Evolutionary conservation across 2,888 invertebrate genomes (phyloP).

Genomic region (Tuberolachnus salignus): DNA sequence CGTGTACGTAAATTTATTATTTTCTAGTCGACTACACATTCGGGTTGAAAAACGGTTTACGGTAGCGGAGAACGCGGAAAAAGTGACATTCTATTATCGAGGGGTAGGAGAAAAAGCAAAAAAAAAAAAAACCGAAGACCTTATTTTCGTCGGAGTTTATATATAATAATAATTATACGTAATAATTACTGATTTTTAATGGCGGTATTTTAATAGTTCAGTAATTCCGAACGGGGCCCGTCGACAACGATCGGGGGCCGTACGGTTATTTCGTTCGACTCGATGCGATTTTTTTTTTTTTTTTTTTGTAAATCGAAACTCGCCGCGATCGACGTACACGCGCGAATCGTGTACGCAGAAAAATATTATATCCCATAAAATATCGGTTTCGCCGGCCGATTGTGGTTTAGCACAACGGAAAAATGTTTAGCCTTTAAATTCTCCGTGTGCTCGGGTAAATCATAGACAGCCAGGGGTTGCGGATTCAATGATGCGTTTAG

Average conservation of each 20-base stretch:
- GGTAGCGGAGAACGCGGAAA: background rate
- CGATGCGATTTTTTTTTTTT: background rate
- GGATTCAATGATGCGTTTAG: conserved; percentile 41
- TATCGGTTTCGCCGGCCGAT: background rate
- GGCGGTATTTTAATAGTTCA: too few relatives aligned
- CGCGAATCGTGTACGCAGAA: background rate
- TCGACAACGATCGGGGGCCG: too few relatives aligned
- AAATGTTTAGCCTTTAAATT: conserved; percentile 31
- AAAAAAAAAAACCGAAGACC: too few relatives aligned
- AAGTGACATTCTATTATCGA: background rate
- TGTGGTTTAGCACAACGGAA: background rate
- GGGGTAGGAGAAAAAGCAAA: too few relatives aligned
- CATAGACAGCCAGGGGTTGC: background rate
- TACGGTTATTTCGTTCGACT: too few relatives aligned
- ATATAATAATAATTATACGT: too few relatives aligned
- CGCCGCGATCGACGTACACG: background rate
- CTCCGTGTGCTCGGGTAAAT: conserved; percentile 15
- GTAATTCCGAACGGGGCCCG: too few relatives aligned
- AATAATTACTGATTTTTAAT: too few relatives aligned
- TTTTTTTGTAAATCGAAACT: background rate
- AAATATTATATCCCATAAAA: conserved; percentile 31
- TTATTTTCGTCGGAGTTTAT: too few relatives aligned
- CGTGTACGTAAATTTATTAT: background rate
- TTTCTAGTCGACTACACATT: conserved; percentile 11
- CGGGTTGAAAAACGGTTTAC: background rate